These are phyloP conservation scores for Mesembrinibis cayennensis DNA, from an alignment of 2,113 vertebrate genomes.

Conservation along the genomic window DNA sequence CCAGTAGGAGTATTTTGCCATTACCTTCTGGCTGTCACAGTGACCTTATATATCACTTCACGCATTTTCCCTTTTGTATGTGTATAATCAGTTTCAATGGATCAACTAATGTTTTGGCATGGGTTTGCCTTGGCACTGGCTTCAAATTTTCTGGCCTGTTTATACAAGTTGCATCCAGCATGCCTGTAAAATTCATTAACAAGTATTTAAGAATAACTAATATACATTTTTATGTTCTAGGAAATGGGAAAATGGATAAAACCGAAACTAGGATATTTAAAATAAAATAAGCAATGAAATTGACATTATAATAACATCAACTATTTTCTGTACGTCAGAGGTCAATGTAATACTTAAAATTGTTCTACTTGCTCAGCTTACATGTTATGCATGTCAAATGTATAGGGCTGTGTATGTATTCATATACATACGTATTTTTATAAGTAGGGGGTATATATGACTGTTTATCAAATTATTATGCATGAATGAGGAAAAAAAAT, in stretches of 20 bases:
- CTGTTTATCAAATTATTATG: background rate
- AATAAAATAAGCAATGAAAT: background rate
- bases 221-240: background rate
- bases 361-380: background rate
- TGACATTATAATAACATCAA: background rate
- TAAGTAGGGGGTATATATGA: background rate
- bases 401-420: background rate
- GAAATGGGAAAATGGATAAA: background rate
- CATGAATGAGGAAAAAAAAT: background rate
- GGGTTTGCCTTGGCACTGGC: constrained; percentile 16
- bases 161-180: background rate
- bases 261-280: background rate
- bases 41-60: constrained; percentile 69
- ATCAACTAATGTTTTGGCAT: constrained; percentile 59
- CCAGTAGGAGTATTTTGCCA: constrained; percentile 56
- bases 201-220: constrained; percentile 34
- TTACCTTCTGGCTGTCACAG: constrained; percentile 48
- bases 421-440: background rate
- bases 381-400: background rate
- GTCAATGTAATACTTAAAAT: background rate
- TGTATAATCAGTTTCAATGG: constrained; percentile 63
- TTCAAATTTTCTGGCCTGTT: constrained; percentile 24
- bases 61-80: constrained; percentile 32
- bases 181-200: constrained; percentile 43
- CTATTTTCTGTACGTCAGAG: background rate